Conservation (phyloP, 1,140 invertebrate species). For the Batillaria attramentaria region DNA sequence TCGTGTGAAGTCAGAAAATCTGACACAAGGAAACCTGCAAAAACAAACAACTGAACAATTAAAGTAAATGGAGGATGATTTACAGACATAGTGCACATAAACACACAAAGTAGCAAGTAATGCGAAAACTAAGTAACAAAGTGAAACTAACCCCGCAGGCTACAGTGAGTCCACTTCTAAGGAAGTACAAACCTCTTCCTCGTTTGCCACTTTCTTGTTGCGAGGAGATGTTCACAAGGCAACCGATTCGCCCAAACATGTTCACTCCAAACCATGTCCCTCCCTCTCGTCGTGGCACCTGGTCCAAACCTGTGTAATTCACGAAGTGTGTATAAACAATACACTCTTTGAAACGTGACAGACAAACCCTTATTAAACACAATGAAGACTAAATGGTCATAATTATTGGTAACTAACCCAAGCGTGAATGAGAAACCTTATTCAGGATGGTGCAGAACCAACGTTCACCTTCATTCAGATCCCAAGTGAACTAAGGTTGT, state of each 20-base stretch:
- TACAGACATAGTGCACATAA: too few species aligned
- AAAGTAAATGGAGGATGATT: too few species aligned
- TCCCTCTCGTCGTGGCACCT: conserved; percentile 81
- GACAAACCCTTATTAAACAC: background rate
- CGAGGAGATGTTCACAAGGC: conserved; percentile 79
- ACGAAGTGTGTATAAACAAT: background rate
- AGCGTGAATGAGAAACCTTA: background rate
- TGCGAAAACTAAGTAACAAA: too few species aligned
- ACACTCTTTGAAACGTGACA: too few species aligned
- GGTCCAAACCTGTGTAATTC: conserved; percentile 74
- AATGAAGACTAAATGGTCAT: background rate
- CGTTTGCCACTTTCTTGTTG: conserved; percentile 18
- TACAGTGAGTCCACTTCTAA: too few species aligned
- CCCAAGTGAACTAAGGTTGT: too few species aligned
- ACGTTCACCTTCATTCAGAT: conserved; percentile 4
- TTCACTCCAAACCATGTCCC: conserved; percentile 85
- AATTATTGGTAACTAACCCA: background rate
- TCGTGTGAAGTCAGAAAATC: conserved; percentile 20
- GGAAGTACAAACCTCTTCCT: conserved; percentile 29
- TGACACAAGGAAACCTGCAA: conserved; percentile 18
- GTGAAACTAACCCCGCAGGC: too few species aligned
- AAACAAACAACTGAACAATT: background rate
- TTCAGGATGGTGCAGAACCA: background rate
- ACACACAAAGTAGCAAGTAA: too few species aligned
- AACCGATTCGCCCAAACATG: conserved; percentile 76